Evolutionary conservation across 2,797 vertebrate genomes (phyloP).

Genomic region (Tauraco hartlaubi): DNA sequence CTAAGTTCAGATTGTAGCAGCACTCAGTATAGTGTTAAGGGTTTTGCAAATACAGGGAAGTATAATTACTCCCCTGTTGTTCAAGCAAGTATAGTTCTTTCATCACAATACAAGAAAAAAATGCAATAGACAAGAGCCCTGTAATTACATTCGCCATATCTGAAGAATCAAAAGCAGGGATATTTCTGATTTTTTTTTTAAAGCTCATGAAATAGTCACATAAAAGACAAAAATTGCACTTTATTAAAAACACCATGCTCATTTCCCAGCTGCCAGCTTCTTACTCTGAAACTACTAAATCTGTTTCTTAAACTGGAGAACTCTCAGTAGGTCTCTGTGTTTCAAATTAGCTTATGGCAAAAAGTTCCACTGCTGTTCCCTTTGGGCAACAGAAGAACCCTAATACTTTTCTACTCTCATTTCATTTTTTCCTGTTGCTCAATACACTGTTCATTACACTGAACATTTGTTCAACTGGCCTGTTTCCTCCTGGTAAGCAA

Average conservation of each 20-base stretch:
- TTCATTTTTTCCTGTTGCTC: neutral
- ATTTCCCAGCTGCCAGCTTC: neutral
- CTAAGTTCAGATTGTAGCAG: neutral
- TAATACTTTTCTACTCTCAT: neutral
- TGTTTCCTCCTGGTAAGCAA: neutral
- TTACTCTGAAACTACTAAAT: neutral
- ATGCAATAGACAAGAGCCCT: neutral
- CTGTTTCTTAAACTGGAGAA: neutral
- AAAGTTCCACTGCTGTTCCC: neutral
- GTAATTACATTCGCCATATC: neutral
- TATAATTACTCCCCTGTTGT: neutral
- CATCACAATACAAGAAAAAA: conserved; percentile 7
- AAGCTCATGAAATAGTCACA: conserved; percentile 37
- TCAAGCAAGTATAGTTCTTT: neutral
- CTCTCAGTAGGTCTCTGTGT: neutral
- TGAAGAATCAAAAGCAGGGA: conserved; percentile 18
- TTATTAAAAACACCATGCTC: conserved; percentile 23
- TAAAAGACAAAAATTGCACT: neutral
- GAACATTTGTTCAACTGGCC: neutral
- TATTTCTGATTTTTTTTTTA: conserved; percentile 14
- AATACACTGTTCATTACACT: neutral
- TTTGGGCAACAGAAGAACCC: neutral
- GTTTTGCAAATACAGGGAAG: neutral
- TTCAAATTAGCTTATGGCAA: neutral
- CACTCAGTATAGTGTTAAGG: neutral